Conservation (phyloP, 2,113 vertebrate genomes). For the Python bivittatus region DNA sequence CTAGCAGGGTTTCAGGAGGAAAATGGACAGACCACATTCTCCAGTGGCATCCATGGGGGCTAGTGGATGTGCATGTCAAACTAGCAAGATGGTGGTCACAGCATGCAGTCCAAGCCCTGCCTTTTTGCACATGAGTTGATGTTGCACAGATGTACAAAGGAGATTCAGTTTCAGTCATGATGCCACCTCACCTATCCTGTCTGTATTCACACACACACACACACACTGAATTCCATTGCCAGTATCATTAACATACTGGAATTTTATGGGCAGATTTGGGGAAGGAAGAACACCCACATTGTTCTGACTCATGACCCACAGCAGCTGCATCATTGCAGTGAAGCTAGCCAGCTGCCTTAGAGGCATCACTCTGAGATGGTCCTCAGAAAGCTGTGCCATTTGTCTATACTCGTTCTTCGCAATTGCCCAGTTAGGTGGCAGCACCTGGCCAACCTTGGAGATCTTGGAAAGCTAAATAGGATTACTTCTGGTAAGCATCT, state of each 20-base stretch:
- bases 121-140: not conserved
- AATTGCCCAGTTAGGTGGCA: not conserved
- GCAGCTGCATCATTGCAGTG: too few relatives aligned
- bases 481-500: not conserved
- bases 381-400: not conserved
- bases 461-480: not conserved
- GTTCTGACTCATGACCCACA: too few relatives aligned
- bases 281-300: too few relatives aligned
- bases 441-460: not conserved
- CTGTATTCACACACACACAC: too few relatives aligned
- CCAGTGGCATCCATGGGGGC: not conserved
- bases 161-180: too few relatives aligned
- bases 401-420: not conserved
- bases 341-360: too few relatives aligned
- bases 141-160: too few relatives aligned
- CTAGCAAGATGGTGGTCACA: not conserved
- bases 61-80: not conserved
- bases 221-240: not conserved
- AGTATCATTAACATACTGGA: slow-evolving; percentile 7
- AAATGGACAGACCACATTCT: not conserved
- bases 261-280: too few relatives aligned
- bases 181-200: too few relatives aligned
- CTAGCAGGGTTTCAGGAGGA: not conserved
- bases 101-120: not conserved
- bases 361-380: not conserved